A percentile compares a stretch with the other conserved stretches of the same genome.
Evolutionary conservation across 2,113 vertebrate species (phyloP).

Genomic region (Zosterops borbonicus): DNA sequence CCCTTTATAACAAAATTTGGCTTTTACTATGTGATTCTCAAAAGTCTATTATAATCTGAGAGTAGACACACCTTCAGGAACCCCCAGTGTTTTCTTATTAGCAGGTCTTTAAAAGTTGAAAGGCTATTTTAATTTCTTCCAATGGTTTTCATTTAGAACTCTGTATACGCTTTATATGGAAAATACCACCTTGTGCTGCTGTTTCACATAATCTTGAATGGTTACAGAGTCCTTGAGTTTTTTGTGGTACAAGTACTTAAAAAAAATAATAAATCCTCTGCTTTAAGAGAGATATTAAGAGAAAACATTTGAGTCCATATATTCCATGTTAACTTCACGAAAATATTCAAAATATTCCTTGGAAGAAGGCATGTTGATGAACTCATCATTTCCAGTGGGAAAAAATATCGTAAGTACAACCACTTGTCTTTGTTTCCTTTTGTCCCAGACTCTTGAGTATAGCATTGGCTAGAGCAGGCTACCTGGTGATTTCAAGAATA

Average conservation of each 20-base stretch:
- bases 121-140: not conserved
- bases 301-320: not conserved
- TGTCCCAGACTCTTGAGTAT: not conserved
- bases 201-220: not conserved
- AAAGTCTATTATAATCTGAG: not conserved
- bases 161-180: not conserved
- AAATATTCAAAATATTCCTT: not conserved
- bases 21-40: not conserved
- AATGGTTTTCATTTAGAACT: not conserved
- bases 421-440: not conserved
- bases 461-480: not conserved
- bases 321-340: not conserved
- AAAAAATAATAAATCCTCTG: not conserved
- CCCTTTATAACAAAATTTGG: not conserved
- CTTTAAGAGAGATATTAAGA: not conserved
- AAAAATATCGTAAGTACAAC: not conserved
- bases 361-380: not conserved
- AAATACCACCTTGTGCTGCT: not conserved
- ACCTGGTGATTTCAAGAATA: not conserved
- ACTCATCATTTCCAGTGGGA: not conserved
- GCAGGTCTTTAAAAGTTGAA: not conserved
- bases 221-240: not conserved
- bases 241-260: not conserved
- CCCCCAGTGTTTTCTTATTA: not conserved
- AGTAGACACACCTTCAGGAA: not conserved